A percentile compares a stretch with the other conserved stretches of the same genome.
These are phyloP conservation scores for Psix sp. DNA, from an alignment of 1,140 invertebrate species.

Conservation along the genomic window DNA sequence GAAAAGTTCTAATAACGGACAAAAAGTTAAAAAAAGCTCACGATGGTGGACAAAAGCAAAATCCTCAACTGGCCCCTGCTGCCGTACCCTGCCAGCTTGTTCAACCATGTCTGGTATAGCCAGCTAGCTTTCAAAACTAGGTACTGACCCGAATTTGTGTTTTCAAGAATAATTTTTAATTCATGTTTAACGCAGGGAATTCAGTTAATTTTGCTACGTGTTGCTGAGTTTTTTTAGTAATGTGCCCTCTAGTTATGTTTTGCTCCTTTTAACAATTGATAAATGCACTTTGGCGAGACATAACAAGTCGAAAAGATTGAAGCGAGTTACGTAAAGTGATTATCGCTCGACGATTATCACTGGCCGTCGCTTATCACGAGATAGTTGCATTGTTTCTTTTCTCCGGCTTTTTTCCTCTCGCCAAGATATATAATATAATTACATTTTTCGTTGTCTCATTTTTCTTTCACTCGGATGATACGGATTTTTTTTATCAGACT, in stretches of 20 bases:
- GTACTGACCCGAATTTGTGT: too few relatives aligned
- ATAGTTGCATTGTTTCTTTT: constrained; percentile 46
- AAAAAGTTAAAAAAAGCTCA: constrained; percentile 19
- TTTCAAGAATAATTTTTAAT: too few relatives aligned
- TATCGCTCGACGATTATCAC: constrained; percentile 40
- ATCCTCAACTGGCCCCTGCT: constrained; percentile 71
- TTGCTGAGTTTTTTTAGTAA: too few relatives aligned
- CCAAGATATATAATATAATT: constrained; percentile 29
- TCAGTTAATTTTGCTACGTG: too few relatives aligned
- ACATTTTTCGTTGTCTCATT: constrained; percentile 23
- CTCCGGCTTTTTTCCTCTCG: constrained; percentile 15
- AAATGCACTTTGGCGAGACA: background rate
- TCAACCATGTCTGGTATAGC: constrained; percentile 75
- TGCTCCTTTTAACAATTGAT: background rate
- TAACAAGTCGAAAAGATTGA: constrained; percentile 5
- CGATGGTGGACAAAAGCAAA: constrained; percentile 75
- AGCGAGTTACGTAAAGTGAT: constrained; percentile 33
- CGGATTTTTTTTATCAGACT: constrained; percentile 7
- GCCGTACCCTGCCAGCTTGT: constrained; percentile 70
- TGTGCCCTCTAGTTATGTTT: too few relatives aligned
- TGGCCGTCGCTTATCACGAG: constrained; percentile 34
- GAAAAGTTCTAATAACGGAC: background rate
- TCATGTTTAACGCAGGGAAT: too few relatives aligned
- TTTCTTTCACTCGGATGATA: constrained; percentile 11
- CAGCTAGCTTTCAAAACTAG: constrained; percentile 72